Evolutionary conservation across 2,888 invertebrate genomes (phyloP).

Genomic region (Ctenicera cuprea): DNA sequence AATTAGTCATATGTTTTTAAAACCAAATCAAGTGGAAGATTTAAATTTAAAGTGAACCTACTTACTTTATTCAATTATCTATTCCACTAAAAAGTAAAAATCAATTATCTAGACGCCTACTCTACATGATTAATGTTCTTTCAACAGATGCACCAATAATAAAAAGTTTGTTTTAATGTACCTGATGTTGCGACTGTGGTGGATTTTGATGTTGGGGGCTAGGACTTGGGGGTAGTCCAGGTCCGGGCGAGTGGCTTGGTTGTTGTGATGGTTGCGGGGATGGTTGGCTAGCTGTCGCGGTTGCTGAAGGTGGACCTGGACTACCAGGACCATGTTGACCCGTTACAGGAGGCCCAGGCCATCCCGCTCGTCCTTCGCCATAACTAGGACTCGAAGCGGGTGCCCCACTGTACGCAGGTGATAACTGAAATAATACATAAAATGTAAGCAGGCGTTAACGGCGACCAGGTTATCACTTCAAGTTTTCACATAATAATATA

Average conservation of each 20-base stretch:
- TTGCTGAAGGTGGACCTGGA: constrained; percentile 66
- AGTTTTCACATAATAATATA: too few species aligned
- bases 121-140: too few species aligned
- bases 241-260: constrained; percentile 73
- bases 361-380: constrained; percentile 68
- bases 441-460: neutral
- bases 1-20: too few species aligned
- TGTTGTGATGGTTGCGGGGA: constrained; percentile 71
- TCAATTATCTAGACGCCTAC: too few species aligned
- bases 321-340: constrained; percentile 68
- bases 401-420: constrained; percentile 68
- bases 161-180: constrained; percentile 40
- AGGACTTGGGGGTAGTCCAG: constrained; percentile 76
- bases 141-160: too few species aligned
- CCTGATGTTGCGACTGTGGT: constrained; percentile 62
- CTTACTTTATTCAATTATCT: too few species aligned
- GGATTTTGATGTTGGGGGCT: constrained; percentile 76
- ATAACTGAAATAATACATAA: constrained; percentile 64
- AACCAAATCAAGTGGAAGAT: too few species aligned
- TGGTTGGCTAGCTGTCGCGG: constrained; percentile 69
- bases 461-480: too few species aligned
- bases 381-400: constrained; percentile 69
- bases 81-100: too few species aligned
- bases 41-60: too few species aligned
- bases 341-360: constrained; percentile 68